Evolutionary conservation across 2,888 invertebrate genomes (phyloP), one percentile per base, ranked within the genome.

Genomic region (Caradrina clavipalpis): DNA sequence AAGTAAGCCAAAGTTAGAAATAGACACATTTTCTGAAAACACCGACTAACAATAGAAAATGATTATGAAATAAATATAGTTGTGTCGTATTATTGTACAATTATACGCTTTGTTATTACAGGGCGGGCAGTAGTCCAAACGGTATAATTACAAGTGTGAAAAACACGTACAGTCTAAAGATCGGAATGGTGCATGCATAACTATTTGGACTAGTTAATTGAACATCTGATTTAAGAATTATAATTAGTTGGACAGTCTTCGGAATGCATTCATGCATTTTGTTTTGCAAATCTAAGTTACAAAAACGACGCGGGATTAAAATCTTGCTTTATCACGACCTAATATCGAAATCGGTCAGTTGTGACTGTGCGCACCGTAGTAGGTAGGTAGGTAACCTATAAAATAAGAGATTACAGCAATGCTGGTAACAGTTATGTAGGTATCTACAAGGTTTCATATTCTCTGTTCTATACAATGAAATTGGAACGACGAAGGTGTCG

Each of bases 51-150:
- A 76, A 59, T 59, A 64, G 57, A 65, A 51, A 47, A 66, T 42
- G 15, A 58, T 62, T 66, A 66, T 58, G 42, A 66, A 73, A 78
- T 76, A 66, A 73, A 72, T 72, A 61, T 22, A 70, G 56, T 45
- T 42, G 26, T 57, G 77, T 62, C 70, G 70, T 63, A 42, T 76
- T 61, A 57, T 76, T 76, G 76, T 73, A 73, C 70, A 76, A 73
- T 73, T 69, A 76, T 78, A 67, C 66, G 79, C 76, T 39, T 73
- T 72, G 82, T 76, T 68, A 63, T 77, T 58, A 72, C 31, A 61
- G 70, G 65, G 57, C 47, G 83, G 82, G 81, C 83, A 81, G 62
- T 39, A 68, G 73, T 82, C 81, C 82, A 81, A 82, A 45, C 61
- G 49, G 47, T 56, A 57, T 80, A 55, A 73, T 77, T 77, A 78